Evolutionary conservation across 2,113 vertebrate species (phyloP).

Genomic region (Saiga tatarica): DNA sequence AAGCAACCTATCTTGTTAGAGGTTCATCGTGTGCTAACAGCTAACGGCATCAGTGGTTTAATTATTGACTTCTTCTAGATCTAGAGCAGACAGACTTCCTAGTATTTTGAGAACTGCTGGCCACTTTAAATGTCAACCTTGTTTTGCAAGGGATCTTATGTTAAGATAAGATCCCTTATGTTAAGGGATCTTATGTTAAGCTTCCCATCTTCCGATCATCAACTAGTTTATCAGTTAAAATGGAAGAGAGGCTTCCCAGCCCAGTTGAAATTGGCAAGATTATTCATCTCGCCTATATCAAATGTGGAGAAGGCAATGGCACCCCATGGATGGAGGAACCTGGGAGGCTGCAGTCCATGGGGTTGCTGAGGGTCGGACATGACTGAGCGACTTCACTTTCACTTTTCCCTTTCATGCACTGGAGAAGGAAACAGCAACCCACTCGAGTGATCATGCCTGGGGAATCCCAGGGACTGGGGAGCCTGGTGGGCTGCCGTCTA

Average conservation of each 20-base stretch:
- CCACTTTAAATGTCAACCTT: conserved; percentile 16
- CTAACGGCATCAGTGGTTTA: not conserved
- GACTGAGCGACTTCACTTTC: too few relatives aligned
- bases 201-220: conserved; percentile 49
- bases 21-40: not conserved
- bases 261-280: not conserved
- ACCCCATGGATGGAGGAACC: too few relatives aligned
- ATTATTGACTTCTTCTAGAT: not conserved
- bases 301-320: not conserved
- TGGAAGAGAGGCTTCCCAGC: conserved; percentile 57
- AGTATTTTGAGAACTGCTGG: conserved; percentile 48
- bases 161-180: too few relatives aligned
- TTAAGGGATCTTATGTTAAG: too few relatives aligned
- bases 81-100: not conserved
- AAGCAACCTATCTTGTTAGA: not conserved
- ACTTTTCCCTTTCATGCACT: too few relatives aligned
- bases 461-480: too few relatives aligned
- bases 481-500: too few relatives aligned
- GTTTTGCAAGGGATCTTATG: conserved; percentile 52
- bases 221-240: conserved; percentile 46
- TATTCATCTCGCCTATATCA: not conserved
- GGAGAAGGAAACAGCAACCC: too few relatives aligned
- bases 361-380: too few relatives aligned
- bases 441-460: too few relatives aligned
- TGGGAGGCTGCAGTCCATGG: too few relatives aligned